Evolutionary conservation across 1,140 invertebrate species (phyloP), one percentile per base, ranked within the genome.

Genomic region (Melitaea cinxia): DNA sequence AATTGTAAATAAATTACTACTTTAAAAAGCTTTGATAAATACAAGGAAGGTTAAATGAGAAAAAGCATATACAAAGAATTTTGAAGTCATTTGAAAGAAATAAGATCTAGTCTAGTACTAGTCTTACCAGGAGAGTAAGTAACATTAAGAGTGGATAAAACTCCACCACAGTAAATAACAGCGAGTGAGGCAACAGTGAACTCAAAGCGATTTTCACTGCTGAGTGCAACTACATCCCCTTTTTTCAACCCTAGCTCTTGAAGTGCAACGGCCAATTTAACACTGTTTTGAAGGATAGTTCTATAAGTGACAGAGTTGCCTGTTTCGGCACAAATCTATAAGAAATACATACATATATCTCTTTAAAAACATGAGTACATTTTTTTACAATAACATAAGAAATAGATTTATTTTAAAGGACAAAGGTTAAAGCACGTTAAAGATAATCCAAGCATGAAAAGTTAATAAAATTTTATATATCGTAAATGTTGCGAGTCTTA

Each of bases 201-300:
- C 65, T 93, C 91, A 66, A 92, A 85, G 39, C 90, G 79, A 68
- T 93, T 94, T 70, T 93, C 93, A 77, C 88, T 87, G 15, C 80
- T 91, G 4, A 93, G 80, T 4, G 80, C 70, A 2, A 94, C 85
- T 23, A 90, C 83, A 77, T 93, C 92, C 26, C 89, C 89, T 19
- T 88, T 80, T 60, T 86, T 87, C 4, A 93, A 65, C 1, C 91
- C 91, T 6, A 89, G 68, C 15, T 68, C 73, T 58, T 77, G 78
- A 12, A 93, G 73, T 24, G 74, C 72, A 3, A 76, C 72, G 0
- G 92, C 88, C 7, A 93, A 65, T 62, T 85, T 91, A 0, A 93
- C 83, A 73, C 91, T 92, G 17, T 83, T 82, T 71, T 91, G 82
- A 0, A 92, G 72, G 24, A 93, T 77, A 35, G 91, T 80, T 37